Conservation (phyloP, 2,888 invertebrate genomes). For the Steinernema carpocapsae region DNA sequence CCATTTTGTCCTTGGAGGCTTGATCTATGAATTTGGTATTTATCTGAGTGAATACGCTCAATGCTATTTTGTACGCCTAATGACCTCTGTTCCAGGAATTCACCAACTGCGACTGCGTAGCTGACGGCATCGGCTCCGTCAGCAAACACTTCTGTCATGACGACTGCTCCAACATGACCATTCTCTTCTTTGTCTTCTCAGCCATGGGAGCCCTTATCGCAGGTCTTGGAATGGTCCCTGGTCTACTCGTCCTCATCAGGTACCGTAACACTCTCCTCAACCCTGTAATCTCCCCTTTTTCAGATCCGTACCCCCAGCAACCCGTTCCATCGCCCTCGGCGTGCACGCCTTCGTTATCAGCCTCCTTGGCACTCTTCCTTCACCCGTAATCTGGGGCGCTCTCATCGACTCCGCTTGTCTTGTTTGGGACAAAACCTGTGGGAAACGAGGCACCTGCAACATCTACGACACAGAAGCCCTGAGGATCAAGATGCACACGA, state of each 20-base stretch:
- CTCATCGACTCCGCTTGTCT: conserved; percentile 70
- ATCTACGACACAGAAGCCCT: conserved; percentile 69
- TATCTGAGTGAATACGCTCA: background rate
- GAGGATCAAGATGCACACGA: conserved; percentile 63
- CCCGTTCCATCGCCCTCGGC: conserved; percentile 61
- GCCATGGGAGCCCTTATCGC: conserved; percentile 60
- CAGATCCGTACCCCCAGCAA: conserved; percentile 63
- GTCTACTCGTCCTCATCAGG: conserved; percentile 56
- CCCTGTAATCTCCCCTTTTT: too few species aligned
- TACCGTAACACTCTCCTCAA: conserved; percentile 31
- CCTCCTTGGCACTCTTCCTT: conserved; percentile 67
- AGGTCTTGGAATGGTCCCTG: conserved; percentile 61
- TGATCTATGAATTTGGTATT: too few species aligned
- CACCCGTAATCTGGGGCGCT: conserved; percentile 70
- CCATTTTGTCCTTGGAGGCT: too few species aligned
- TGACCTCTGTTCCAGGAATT: conserved; percentile 59
- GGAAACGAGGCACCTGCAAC: conserved; percentile 67
- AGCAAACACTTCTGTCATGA: conserved; percentile 62
- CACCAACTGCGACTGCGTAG: conserved; percentile 62
- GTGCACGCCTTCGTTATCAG: conserved; percentile 66
- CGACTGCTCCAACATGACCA: conserved; percentile 55
- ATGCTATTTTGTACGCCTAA: background rate
- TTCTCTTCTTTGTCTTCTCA: conserved; percentile 63
- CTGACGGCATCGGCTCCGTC: conserved; percentile 49
- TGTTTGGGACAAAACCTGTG: conserved; percentile 70